Evolutionary conservation across 2,113 vertebrate species (phyloP).

Genomic region (Mobula birostris): DNA sequence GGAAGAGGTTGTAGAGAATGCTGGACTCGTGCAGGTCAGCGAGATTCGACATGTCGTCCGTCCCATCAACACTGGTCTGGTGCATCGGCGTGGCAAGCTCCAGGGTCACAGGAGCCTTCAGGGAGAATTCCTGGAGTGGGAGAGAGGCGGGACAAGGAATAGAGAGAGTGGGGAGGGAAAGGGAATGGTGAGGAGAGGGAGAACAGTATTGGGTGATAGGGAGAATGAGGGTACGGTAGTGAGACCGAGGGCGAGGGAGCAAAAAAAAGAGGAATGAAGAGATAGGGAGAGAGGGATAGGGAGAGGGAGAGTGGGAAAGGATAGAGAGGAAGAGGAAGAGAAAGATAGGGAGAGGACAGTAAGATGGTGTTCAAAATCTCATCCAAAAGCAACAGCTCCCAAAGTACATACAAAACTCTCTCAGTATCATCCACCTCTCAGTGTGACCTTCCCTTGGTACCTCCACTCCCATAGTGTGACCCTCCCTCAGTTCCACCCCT

Average conservation of each 20-base stretch:
- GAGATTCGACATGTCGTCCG: slow-evolving; percentile 82
- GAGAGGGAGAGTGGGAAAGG: not conserved
- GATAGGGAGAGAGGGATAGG: no score
- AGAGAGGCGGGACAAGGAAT: slow-evolving; percentile 36
- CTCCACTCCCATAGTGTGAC: no score
- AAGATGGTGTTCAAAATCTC: not conserved
- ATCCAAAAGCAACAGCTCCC: not conserved
- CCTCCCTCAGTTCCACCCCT: no score
- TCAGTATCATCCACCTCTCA: no score
- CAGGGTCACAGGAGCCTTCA: slow-evolving; percentile 56
- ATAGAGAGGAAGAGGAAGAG: not conserved
- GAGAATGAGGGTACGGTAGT: no score
- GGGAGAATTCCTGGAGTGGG: slow-evolving; percentile 58
- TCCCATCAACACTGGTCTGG: slow-evolving; percentile 65
- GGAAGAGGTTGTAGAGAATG: slow-evolving; percentile 80
- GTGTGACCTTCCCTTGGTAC: no score
- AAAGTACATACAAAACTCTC: not conserved
- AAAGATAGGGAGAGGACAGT: not conserved
- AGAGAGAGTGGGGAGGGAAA: not conserved
- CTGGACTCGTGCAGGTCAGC: slow-evolving; percentile 77
- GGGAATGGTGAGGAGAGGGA: not conserved
- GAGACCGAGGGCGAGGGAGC: not conserved
- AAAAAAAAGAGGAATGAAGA: no score
- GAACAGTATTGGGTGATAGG: no score
- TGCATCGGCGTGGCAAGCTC: slow-evolving; percentile 71